These are phyloP conservation scores for Neolamprologus fasciatus DNA, from an alignment of 2,113 vertebrate genomes.

Conservation along the genomic window DNA sequence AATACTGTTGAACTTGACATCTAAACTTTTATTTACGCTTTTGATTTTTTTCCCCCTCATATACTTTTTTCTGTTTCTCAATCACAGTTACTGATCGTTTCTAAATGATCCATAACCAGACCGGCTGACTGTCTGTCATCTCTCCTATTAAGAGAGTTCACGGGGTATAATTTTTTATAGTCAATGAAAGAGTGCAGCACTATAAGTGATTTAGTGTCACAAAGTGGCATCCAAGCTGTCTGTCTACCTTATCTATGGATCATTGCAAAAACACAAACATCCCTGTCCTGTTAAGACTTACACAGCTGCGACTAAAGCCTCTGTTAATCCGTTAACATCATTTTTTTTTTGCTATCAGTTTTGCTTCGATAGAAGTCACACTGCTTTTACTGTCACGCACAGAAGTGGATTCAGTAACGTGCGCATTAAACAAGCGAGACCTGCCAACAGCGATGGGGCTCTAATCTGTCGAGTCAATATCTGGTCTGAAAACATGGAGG, in stretches of 20 bases:
- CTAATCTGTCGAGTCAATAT: background rate
- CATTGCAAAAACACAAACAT: background rate
- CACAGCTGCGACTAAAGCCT: slow-evolving; percentile 1
- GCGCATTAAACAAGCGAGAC: background rate
- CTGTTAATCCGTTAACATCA: background rate
- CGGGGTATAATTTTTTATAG: background rate
- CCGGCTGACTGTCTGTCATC: background rate
- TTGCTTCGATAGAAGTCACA: background rate
- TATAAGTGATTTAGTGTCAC: background rate
- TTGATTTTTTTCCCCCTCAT: background rate
- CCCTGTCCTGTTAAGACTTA: background rate
- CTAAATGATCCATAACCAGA: background rate
- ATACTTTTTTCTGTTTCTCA: background rate
- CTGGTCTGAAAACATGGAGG: background rate
- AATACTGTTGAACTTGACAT: background rate
- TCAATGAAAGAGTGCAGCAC: background rate
- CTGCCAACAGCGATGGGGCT: background rate
- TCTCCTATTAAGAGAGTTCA: background rate
- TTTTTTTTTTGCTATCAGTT: background rate
- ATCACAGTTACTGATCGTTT: background rate
- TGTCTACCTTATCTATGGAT: background rate
- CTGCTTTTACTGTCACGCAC: background rate
- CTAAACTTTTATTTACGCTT: background rate
- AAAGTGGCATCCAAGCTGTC: background rate
- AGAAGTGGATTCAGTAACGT: background rate